These are phyloP conservation scores for Leptinotarsa peninsularis DNA, from an alignment of 2,888 invertebrate species.

Conservation along the genomic window DNA sequence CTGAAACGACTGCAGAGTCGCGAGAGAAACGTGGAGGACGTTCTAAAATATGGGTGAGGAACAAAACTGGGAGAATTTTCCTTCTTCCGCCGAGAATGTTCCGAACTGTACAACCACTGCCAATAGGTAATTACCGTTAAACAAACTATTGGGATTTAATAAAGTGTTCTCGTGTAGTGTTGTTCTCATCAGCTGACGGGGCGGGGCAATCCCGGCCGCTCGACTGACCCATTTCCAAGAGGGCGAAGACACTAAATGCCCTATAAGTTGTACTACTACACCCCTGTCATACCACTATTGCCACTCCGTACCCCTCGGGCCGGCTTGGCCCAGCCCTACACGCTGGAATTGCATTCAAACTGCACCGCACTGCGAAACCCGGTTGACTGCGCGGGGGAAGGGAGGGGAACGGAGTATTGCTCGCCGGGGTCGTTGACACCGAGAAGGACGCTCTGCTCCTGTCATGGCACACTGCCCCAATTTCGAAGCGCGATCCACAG, in stretches of 20 bases:
- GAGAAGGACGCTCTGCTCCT: conserved; percentile 48
- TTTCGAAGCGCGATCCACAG: conserved; percentile 54
- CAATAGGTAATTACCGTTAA: conserved; percentile 55
- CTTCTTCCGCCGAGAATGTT: conserved; percentile 46
- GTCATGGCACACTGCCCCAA: conserved; percentile 63
- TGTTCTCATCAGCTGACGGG: conserved; percentile 53
- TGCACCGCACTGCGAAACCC: conserved; percentile 51
- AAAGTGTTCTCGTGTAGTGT: conserved; percentile 45
- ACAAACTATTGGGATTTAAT: conserved; percentile 53
- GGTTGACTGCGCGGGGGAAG: conserved; percentile 52
- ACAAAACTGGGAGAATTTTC: conserved; percentile 37
- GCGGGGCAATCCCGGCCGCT: conserved; percentile 52
- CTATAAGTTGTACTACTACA: conserved; percentile 43
- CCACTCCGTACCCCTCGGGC: conserved; percentile 34
- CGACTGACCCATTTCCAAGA: conserved; percentile 58
- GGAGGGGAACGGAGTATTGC: conserved; percentile 45
- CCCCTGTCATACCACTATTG: conserved; percentile 41
- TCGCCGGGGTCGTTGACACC: conserved; percentile 49
- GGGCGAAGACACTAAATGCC: conserved; percentile 57
- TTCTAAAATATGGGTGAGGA: conserved; percentile 37
- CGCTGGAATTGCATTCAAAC: conserved; percentile 39
- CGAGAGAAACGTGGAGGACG: conserved; percentile 21
- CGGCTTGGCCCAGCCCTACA: conserved; percentile 25
- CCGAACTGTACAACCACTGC: conserved; percentile 63
- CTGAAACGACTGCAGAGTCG: conserved; percentile 40